Base-by-base conservation (phyloP, 2,888 invertebrate genomes). In the Rhaphigaster nebulosa region DNA sequence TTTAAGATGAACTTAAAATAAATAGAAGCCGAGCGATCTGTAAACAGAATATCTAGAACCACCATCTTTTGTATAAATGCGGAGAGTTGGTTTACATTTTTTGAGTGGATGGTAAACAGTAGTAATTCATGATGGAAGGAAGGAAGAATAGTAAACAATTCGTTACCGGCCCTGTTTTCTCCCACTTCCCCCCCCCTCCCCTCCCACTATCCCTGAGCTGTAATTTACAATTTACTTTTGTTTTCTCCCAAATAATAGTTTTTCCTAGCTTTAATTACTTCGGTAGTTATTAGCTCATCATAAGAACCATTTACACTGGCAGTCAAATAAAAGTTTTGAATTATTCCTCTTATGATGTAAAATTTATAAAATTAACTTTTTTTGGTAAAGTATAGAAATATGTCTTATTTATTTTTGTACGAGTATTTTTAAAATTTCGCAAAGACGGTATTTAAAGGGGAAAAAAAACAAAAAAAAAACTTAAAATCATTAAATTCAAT, bases 61-160 rank as follows among this genome's bases (percentile, higher is more conserved):
- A 76, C 38, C 70, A 76, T 76, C 70, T 76, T 76, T 76, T 38
- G 18, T 76, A 38, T 34, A 70, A 70, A 76, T 76, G 70, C 20
- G 34, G 13, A 18, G 70, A 76, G 70, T 76, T 76, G 38, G 70
- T 76, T 38, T 38, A 38, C 38, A 76, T 20, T 76, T 76, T 76
- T 76, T 38, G 70, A 76, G 70, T 76, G 70, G 70, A 76, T 76
- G 70, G 34, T 38, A 76, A 76, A 76, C 38, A 76, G 34, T 76
- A 76, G 38, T 76, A 38, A 76, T 76, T 76, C 34, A 20, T 38
- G 70, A 23, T 20, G 34, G 26, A 20, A 8, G n/a, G n/a, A n/a
- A n/a, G n/a, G 20, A 10, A 76, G 70, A 76, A 76, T 6, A 20
- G 70, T 38, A 76, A 76, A 76, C 70, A 76, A 20, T 76, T 76